Base-by-base conservation (phyloP, 2,888 invertebrate genomes). In the Chalcosyrphus nemorum region DNA sequence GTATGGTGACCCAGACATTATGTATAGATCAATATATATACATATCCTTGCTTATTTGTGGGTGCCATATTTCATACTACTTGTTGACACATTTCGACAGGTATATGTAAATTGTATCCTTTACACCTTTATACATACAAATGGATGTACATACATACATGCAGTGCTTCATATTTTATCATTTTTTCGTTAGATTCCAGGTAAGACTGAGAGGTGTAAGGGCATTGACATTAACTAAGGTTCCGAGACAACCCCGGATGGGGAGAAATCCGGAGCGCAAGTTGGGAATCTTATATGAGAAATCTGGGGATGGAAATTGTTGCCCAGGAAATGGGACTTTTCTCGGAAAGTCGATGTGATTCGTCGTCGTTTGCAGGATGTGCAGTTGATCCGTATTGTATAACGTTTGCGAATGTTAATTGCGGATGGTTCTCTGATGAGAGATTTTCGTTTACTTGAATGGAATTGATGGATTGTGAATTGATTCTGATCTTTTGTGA, bases 1-100 rank as follows among this genome's bases (percentile, higher is more conserved):
- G 35, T 38, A 13, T 52, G 15, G 29, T 47, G 19, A 4, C 38
- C 50, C 57, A 75, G 56, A 77, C 70, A 43, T 35, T 66, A 29
- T 21, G 32, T 27, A 61, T 56, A 61, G 17, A 72, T 82, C 77
- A 54, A 72, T 82, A 71, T 13, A 57, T 66, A n/a, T n/a, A n/a
- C n/a, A n/a, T n/a, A n/a, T n/a, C n/a, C 72, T 43, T 52, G 61
- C 54, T 70, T 43, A 70, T 56, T 77, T 13, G 52, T 43, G 56
- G 47, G 61, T 70, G 41, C 15, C 38, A 47, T 54, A 63, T 70
- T 54, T 41, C 9, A 43, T 54, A 68, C 82, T 52, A 84, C 84
- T 84, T 84, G 84, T 84, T 84, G 84, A 80, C 80, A 84, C 74
- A 74, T 78, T 70, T 75, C 68, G 63, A 54, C 80, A 75, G 80